Conservation (phyloP, 2,113 vertebrate genomes). For the Forbesichthys agassizii region DNA sequence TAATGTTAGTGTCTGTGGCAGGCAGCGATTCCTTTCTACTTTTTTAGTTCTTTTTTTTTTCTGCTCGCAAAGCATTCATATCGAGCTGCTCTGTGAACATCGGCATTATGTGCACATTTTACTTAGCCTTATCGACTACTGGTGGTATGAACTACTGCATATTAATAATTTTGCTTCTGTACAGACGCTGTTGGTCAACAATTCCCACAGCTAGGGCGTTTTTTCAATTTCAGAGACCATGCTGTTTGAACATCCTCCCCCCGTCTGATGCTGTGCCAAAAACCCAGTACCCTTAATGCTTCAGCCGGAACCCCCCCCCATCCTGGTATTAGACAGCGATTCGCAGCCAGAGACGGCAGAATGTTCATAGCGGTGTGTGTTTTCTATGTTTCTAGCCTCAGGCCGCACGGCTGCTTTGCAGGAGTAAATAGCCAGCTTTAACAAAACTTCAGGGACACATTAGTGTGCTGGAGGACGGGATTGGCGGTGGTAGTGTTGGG, state of each 20-base stretch:
- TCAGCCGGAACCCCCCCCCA: slow-evolving; percentile 52
- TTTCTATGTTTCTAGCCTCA: slow-evolving; percentile 49
- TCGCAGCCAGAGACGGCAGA: slow-evolving; percentile 56
- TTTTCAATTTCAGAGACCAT: slow-evolving; percentile 2
- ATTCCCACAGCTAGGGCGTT: background rate
- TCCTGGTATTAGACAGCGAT: slow-evolving; percentile 62
- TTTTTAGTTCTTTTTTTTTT: background rate
- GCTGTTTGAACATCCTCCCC: slow-evolving; percentile 47
- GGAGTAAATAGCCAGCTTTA: slow-evolving; percentile 83
- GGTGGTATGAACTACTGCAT: slow-evolving; percentile 12
- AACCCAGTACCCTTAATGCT: slow-evolving; percentile 68
- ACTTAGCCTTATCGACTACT: slow-evolving; percentile 12
- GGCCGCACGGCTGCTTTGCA: slow-evolving; percentile 69
- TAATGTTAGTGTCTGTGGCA: slow-evolving; percentile 32
- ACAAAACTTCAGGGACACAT: slow-evolving; percentile 82
- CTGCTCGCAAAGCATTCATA: background rate
- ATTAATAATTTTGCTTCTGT: slow-evolving; percentile 11
- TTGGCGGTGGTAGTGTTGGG: slow-evolving; percentile 48
- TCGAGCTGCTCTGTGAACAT: background rate
- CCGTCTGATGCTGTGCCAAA: slow-evolving; percentile 68
- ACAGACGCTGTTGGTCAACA: background rate
- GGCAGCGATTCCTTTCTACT: background rate
- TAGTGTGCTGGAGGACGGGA: slow-evolving; percentile 67
- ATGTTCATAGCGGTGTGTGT: slow-evolving; percentile 54
- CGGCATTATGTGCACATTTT: background rate